Evolutionary conservation across 2,113 vertebrate genomes (phyloP), one percentile per base, ranked within the genome.

Genomic region (Mastomys natalensis): DNA sequence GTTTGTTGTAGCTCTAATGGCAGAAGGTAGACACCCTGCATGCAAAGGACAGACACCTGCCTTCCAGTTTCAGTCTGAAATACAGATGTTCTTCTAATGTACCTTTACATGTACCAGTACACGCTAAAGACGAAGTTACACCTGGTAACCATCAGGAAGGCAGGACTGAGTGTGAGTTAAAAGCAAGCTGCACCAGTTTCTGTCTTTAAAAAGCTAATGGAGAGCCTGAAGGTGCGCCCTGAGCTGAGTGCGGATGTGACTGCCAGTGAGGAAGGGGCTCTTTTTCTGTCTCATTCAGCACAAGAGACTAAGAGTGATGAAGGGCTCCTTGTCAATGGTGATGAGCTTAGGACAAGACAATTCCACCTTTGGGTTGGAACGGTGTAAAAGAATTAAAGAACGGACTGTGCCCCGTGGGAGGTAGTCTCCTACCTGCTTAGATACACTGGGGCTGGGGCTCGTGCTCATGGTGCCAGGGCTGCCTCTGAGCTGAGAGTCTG

Each of bases 161-260:
- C 16, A 43, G 26, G 40, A 31, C 82, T 31, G 5, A 31, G 48
- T 48, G 34, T 58, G 34, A 55, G 40, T 19, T 31, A 86, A 80
- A 87, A 76, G n/a, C 24, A 22, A 89, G 77, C 5, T 11, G 37
- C 37, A 1, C n/a, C 37, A 68, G 51, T 43, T 81, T 40, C 19
- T 87, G 34, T 29, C 62, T 72, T 81, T 51, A 76, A 87, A 84
- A 93, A 55, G 24, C 60, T 53, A 84, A 62, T 53, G 91, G 91
- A 91, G 85, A 95, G 95, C 31, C 87, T 78, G 84, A 21, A 53
- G 82, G 48, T 94, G 95, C 95, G 90, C 84, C 70, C 92, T 89
- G 70, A 95, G 96, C 87, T 72, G 43, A 1, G 60, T 43, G 78
- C 58, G 70, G 94, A 80, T 90, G 40, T 84, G 48, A 64, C 62